phyloP scores from a whole-genome alignment of 2,797 vertebrate genomes.

The Thaleichthys pacificus region DNA sequence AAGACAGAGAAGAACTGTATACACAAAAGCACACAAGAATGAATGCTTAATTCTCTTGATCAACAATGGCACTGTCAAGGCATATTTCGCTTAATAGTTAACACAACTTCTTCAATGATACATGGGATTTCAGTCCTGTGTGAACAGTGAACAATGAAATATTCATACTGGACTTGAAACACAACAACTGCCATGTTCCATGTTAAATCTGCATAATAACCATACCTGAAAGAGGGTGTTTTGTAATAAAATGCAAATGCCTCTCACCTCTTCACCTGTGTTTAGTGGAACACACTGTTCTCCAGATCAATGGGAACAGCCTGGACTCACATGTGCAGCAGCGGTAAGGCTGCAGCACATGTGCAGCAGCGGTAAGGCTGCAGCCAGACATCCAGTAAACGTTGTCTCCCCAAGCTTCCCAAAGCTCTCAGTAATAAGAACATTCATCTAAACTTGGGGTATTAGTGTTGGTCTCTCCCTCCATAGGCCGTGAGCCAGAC shows the following conservation, averaged over 20 bases:
- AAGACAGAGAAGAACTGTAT: slow-evolving; percentile 31
- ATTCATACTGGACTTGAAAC: slow-evolving; percentile 20
- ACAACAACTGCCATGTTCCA: slow-evolving; percentile 39
- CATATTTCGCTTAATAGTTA: slow-evolving; percentile 33
- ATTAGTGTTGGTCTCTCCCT: slow-evolving; percentile 12
- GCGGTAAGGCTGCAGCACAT: slow-evolving; percentile 23
- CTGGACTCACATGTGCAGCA: not conserved
- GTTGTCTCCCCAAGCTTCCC: slow-evolving; percentile 47
- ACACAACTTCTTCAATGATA: slow-evolving; percentile 22
- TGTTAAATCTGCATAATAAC: slow-evolving; percentile 26
- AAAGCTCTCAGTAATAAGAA: slow-evolving; percentile 31
- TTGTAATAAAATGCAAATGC: slow-evolving; percentile 65
- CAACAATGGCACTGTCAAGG: slow-evolving; percentile 21
- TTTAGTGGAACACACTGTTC: slow-evolving; percentile 57
- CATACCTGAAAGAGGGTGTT: slow-evolving; percentile 32
- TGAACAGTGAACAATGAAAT: slow-evolving; percentile 10
- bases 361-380: slow-evolving; percentile 19
- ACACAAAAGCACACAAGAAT: slow-evolving; percentile 29
- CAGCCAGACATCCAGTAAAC: slow-evolving; percentile 46
- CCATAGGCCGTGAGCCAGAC: not conserved
- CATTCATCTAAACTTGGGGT: slow-evolving; percentile 19
- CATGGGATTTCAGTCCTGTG: slow-evolving; percentile 8
- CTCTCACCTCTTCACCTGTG: slow-evolving; percentile 65
- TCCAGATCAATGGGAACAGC: slow-evolving; percentile 25
- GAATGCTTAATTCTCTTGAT: slow-evolving; percentile 37